Conservation (phyloP, 2,888 invertebrate species). For the Platycheirus albimanus region DNA sequence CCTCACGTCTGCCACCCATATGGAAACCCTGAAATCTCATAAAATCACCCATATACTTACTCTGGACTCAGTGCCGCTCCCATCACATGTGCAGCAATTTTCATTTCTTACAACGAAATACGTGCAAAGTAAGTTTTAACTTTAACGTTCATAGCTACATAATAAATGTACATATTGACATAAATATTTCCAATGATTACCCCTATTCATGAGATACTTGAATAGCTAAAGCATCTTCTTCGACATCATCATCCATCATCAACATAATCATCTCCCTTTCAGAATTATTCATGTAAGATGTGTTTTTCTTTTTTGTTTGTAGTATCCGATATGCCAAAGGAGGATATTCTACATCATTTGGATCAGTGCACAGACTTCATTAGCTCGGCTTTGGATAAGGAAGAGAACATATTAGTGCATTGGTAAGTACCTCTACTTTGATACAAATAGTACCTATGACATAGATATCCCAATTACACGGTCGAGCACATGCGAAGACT, state of each 20-base stretch:
- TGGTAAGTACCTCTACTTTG: conserved; percentile 85
- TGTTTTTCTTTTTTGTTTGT: conserved; percentile 57
- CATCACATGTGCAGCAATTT: conserved; percentile 88
- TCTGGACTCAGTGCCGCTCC: conserved; percentile 92
- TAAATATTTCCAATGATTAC: conserved; percentile 45
- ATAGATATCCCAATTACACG: too few species aligned
- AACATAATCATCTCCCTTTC: conserved; percentile 20
- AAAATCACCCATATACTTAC: conserved; percentile 91
- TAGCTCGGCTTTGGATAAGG: conserved; percentile 85
- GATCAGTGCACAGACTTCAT: conserved; percentile 91
- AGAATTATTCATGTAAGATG: conserved; percentile 34
- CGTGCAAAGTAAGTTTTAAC: conserved; percentile 86
- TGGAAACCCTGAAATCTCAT: conserved; percentile 86
- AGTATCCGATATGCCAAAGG: conserved; percentile 93
- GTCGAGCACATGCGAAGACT: too few species aligned
- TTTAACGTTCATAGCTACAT: neutral
- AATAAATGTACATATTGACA: neutral
- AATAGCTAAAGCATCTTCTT: conserved; percentile 17
- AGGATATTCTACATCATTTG: conserved; percentile 91
- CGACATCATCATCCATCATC: conserved; percentile 9
- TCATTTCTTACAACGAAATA: conserved; percentile 88
- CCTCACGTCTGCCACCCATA: conserved; percentile 90
- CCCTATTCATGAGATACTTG: conserved; percentile 22
- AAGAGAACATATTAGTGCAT: conserved; percentile 91
- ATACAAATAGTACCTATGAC: too few species aligned